phyloP scores from a whole-genome alignment of 2,113 vertebrate genomes.

The Atrichornis clamosus region DNA sequence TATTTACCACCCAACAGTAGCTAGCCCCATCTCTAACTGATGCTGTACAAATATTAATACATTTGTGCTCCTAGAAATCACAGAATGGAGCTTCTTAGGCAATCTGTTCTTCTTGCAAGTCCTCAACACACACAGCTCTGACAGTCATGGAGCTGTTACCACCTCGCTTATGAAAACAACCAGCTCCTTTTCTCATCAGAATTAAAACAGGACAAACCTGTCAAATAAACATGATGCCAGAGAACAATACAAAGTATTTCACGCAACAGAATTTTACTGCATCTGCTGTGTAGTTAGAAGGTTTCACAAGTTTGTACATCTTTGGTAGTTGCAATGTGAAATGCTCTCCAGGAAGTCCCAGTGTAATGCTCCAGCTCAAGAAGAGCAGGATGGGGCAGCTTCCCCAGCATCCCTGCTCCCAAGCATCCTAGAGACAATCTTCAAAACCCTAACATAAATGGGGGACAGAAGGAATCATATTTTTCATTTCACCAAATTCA shows the following conservation, averaged over 20 bases:
- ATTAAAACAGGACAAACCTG: not conserved
- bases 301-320: not conserved
- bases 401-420: not conserved
- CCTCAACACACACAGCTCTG: not conserved
- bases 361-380: fast-evolving
- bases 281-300: not conserved
- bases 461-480: not conserved
- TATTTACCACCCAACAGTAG: not conserved
- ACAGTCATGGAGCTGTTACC: not conserved
- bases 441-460: not conserved
- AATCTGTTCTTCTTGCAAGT: not conserved
- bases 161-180: not conserved
- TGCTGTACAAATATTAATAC: not conserved
- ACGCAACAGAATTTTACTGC: not conserved
- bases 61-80: not conserved
- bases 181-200: not conserved
- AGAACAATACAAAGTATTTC: not conserved
- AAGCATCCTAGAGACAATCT: not conserved
- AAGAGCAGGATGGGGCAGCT: not conserved
- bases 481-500: not conserved
- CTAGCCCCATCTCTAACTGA: not conserved
- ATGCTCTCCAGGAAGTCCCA: not conserved
- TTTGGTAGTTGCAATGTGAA: not conserved
- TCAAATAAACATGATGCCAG: not conserved
- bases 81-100: not conserved